Base-by-base conservation (phyloP, 2,113 vertebrate genomes). In the Anguilla rostrata region DNA sequence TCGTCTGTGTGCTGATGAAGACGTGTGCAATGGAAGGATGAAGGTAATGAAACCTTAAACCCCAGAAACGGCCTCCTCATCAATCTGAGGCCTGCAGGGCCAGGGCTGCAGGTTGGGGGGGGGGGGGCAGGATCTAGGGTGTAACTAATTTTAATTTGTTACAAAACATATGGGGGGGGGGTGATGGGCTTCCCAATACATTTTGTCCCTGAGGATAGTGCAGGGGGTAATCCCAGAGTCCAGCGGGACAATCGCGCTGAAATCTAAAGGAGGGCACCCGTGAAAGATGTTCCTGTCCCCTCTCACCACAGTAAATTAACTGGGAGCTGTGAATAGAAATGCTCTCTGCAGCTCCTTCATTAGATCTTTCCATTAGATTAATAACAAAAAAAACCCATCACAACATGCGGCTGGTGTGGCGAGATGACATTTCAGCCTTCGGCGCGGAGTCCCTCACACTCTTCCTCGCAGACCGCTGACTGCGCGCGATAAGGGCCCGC, bases 401-500 rank as follows among this genome's bases (percentile, higher is more conserved):
- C 84, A 41, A 20, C 53, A 63, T 26, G 2, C 60, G 1, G 20
- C 60, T 20, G 60, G 49, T 14, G n/a, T 34, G 63, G n/a, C 3
- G n/a, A 12, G n/a, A 41, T 29, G 66, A 18, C 22, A n/a, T 43
- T 18, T 14, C n/a, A 16, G 46, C 63, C 5, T 60, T 1, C 12
- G 11, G 29, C 11, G 18, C 34, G 2, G 3, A 63, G n/a, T 2
- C 16, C 66, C 41, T 41, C 20, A 18, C 9, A 66, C 2, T 12
- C 40, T 85, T 53, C 49, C 29, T 29, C 66, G 43, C 71, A 53
- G 26, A 57, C 39, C 34, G 71, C 71, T 79, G 66, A 83, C 83
- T 63, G 82, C n/a, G 46, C 56, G 39, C 46, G 78, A 87, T 75
- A 81, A 53, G 84, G 49, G 82, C 57, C 63, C 84, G 87, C 84